These are phyloP conservation scores for Parambassis ranga DNA, from an alignment of 2,797 vertebrate genomes.

Conservation along the genomic window DNA sequence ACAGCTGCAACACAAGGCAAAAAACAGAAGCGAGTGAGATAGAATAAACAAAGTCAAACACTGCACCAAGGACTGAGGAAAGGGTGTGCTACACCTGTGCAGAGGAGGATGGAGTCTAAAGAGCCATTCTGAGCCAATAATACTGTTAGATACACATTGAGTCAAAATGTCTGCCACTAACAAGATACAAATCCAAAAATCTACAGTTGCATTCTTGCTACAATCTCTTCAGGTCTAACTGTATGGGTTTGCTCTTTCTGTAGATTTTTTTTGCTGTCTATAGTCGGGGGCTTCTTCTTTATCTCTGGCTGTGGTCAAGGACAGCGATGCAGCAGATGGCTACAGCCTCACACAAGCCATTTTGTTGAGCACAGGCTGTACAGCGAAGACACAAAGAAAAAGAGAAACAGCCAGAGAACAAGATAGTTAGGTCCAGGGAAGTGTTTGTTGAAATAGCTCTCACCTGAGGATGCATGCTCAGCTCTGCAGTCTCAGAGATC, in stretches of 20 bases:
- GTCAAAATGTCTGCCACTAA: background rate
- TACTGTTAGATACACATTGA: too few relatives aligned
- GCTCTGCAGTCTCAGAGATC: conserved; percentile 55
- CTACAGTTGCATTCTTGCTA: too few relatives aligned
- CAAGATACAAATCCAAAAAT: too few relatives aligned
- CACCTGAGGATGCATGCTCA: conserved; percentile 64
- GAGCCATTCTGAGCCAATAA: too few relatives aligned
- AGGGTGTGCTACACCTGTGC: conserved; percentile 30
- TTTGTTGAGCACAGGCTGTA: conserved; percentile 55
- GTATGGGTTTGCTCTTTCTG: background rate
- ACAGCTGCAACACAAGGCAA: conserved; percentile 9
- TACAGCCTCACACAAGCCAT: conserved; percentile 46
- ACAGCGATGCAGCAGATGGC: conserved; percentile 54
- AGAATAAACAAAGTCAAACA: background rate
- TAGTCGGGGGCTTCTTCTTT: conserved; percentile 29
- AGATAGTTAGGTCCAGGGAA: conserved; percentile 19
- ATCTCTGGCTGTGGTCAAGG: conserved; percentile 62
- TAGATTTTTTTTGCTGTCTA: too few relatives aligned
- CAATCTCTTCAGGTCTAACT: too few relatives aligned
- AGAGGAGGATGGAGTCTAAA: conserved; percentile 19
- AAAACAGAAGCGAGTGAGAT: conserved; percentile 1
- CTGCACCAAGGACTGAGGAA: conserved; percentile 34
- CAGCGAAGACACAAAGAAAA: conserved; percentile 29
- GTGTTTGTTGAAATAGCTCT: conserved; percentile 57
- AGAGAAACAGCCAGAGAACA: conserved; percentile 1